These are phyloP conservation scores for Montipora cactus DNA, from an alignment of 64 coral and sea anemone species.

Conservation along the genomic window DNA sequence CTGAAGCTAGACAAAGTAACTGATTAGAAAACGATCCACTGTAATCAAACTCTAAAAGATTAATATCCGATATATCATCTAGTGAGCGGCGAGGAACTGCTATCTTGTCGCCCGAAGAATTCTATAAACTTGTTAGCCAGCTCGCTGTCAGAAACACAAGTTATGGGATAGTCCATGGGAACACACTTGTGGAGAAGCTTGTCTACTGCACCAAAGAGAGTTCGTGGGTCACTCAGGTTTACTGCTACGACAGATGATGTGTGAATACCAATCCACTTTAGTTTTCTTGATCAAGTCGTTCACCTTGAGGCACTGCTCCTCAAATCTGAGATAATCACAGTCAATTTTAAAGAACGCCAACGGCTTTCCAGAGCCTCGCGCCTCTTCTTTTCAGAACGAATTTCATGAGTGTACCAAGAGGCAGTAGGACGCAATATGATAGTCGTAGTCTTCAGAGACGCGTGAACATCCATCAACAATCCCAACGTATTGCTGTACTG, in stretches of 20 bases:
- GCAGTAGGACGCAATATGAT: conserved; percentile 44
- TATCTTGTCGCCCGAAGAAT: not conserved
- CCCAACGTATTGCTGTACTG: conserved; percentile 46
- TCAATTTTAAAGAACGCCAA: not conserved
- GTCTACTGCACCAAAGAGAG: conserved; percentile 26
- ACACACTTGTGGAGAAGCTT: not conserved
- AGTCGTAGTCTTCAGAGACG: conserved; percentile 48
- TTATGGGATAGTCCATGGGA: not conserved
- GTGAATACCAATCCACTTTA: conserved; percentile 58
- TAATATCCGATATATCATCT: not conserved
- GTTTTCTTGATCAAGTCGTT: conserved; percentile 31
- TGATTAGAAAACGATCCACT: not conserved
- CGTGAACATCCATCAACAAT: conserved; percentile 7
- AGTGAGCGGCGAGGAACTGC: not conserved
- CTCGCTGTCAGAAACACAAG: not conserved
- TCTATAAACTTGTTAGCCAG: not conserved
- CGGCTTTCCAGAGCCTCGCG: conserved; percentile 1
- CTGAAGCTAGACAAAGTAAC: conserved; percentile 2
- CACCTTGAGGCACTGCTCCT: not conserved
- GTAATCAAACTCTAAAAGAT: not conserved
- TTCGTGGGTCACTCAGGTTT: not conserved
- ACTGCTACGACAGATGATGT: not conserved
- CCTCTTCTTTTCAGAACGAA: conserved; percentile 53
- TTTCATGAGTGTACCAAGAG: conserved; percentile 45
- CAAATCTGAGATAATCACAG: not conserved